Evolutionary conservation across 2,113 vertebrate species (phyloP).

Genomic region (Mobula hypostoma): DNA sequence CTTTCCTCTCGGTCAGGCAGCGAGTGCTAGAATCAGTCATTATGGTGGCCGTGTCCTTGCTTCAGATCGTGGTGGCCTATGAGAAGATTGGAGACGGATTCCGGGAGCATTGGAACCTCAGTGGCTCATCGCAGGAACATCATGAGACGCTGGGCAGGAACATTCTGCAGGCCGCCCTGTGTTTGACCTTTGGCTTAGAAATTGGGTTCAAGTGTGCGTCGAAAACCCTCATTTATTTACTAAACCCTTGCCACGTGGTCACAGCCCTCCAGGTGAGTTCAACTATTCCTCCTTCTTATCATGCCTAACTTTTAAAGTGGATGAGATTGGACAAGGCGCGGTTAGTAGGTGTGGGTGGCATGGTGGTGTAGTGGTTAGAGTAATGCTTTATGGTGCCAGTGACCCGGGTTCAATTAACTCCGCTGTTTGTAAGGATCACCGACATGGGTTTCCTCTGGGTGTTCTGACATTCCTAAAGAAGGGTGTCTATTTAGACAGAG

Average conservation of each 20-base stretch:
- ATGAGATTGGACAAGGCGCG: too few relatives aligned
- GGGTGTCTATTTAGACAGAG: too few relatives aligned
- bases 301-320: too few relatives aligned
- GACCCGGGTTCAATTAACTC: too few relatives aligned
- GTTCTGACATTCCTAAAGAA: too few relatives aligned
- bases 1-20: background rate
- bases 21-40: background rate
- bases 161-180: background rate
- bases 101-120: too few relatives aligned
- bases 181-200: conserved; percentile 13
- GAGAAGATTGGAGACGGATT: background rate
- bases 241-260: conserved; percentile 11
- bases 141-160: background rate
- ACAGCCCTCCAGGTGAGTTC: conserved; percentile 17
- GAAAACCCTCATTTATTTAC: conserved; percentile 11
- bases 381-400: too few relatives aligned
- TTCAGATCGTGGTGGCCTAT: background rate
- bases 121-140: background rate
- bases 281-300: background rate
- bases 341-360: too few relatives aligned
- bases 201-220: conserved; percentile 24
- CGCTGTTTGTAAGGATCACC: too few relatives aligned
- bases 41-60: background rate
- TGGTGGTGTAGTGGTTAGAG: too few relatives aligned
- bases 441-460: too few relatives aligned